Evolutionary conservation across 1,140 invertebrate species (phyloP).

Genomic region (Drosophila hydei): DNA sequence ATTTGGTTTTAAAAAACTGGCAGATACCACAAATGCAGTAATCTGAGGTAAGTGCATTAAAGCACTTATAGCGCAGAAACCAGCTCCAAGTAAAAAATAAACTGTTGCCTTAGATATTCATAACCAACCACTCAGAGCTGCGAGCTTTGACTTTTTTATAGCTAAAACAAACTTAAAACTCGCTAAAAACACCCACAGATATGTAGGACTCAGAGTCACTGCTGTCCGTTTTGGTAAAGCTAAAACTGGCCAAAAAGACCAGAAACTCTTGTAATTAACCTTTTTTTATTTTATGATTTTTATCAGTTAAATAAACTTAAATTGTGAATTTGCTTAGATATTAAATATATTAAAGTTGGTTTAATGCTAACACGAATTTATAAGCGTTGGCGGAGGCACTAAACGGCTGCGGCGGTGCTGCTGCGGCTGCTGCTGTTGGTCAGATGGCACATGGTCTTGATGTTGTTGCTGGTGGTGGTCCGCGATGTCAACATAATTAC

Average conservation of each 20-base stretch:
- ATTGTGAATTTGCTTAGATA: conserved; percentile 4
- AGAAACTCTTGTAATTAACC: background rate
- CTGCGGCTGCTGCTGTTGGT: conserved; percentile 11
- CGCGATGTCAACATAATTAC: conserved; percentile 53
- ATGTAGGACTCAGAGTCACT: no score
- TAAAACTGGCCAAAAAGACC: background rate
- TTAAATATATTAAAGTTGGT: conserved; percentile 62
- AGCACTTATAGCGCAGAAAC: background rate
- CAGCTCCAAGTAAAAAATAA: background rate
- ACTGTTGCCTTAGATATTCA: background rate
- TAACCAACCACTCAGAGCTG: conserved; percentile 3
- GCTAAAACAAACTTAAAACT: background rate
- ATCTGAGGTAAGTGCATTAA: conserved; percentile 15
- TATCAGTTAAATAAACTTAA: background rate
- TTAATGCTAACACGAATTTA: conserved; percentile 74
- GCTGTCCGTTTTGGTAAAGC: background rate
- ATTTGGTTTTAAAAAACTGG: background rate
- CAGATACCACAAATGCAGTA: conserved; percentile 22
- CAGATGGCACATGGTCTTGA: background rate
- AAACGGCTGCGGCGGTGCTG: conserved; percentile 42
- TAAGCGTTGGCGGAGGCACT: conserved; percentile 48
- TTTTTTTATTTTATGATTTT: conserved; percentile 13
- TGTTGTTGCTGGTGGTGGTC: conserved; percentile 37
- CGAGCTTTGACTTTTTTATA: background rate
- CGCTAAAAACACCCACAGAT: conserved; percentile 1